Percentiles rank a stretch among this genome's conserved stretches.
These are phyloP conservation scores for Cheilosia pagana DNA, from an alignment of 2,888 invertebrate genomes.

Conservation along the genomic window DNA sequence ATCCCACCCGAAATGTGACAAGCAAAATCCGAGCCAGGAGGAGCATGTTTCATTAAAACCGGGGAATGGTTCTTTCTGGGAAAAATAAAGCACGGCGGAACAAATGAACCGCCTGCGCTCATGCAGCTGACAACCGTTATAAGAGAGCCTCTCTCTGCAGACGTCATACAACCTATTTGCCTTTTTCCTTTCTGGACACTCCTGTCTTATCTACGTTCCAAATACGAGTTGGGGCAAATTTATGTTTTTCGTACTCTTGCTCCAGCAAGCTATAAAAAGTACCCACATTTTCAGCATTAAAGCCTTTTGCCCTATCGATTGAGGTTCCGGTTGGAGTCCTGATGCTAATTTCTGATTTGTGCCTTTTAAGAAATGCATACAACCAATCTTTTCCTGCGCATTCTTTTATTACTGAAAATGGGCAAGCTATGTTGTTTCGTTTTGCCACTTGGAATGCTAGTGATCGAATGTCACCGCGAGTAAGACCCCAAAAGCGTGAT, in stretches of 20 bases:
- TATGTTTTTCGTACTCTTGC: background rate
- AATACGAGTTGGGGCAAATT: constrained; percentile 8
- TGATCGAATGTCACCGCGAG: constrained; percentile 49
- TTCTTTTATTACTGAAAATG: constrained; percentile 58
- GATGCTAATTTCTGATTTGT: background rate
- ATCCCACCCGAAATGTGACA: background rate
- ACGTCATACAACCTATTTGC: constrained; percentile 45
- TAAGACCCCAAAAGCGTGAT: constrained; percentile 55
- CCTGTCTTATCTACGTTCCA: constrained; percentile 48
- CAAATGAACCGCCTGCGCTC: background rate
- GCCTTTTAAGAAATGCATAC: constrained; percentile 28
- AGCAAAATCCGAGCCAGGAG: background rate
- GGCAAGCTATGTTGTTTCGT: constrained; percentile 44
- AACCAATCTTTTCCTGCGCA: constrained; percentile 46
- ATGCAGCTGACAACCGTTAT: constrained; percentile 27
- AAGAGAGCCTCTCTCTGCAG: constrained; percentile 76
- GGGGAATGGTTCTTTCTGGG: background rate
- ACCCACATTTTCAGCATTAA: background rate
- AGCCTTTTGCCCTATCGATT: background rate
- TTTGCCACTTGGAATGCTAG: constrained; percentile 61
- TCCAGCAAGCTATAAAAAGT: background rate
- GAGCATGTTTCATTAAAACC: background rate
- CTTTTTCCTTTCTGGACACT: constrained; percentile 37
- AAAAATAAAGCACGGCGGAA: background rate
- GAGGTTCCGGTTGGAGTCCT: constrained; percentile 1